phyloP scores from a whole-genome alignment of 2,888 invertebrate species.

The Lissocephala sabroskyi region DNA sequence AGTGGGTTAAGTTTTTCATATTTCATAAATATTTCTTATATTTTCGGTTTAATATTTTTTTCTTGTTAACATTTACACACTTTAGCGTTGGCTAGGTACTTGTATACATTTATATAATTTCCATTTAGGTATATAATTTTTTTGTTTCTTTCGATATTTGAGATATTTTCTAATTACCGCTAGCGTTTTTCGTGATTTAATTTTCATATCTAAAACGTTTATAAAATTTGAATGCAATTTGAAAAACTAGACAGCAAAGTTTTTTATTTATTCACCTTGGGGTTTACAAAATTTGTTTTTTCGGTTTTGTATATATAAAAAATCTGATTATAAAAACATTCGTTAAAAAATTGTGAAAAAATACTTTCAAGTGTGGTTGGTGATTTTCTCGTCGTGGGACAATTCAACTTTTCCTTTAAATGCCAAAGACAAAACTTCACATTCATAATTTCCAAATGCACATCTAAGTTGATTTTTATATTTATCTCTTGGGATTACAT shows the following conservation, averaged over 20 bases:
- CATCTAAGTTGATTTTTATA: slow-evolving; percentile 13
- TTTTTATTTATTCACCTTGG: too few relatives aligned
- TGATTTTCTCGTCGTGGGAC: background rate
- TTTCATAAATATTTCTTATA: slow-evolving; percentile 6
- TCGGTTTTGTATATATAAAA: slow-evolving; percentile 32
- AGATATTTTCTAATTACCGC: background rate
- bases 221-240: slow-evolving; percentile 61
- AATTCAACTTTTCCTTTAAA: background rate
- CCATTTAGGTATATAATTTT: too few relatives aligned
- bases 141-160: slow-evolving; percentile 1
- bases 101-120: slow-evolving; percentile 9
- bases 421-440: background rate
- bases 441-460: background rate
- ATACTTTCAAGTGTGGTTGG: slow-evolving; percentile 1
- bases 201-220: slow-evolving; percentile 27
- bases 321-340: slow-evolving; percentile 39
- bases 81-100: slow-evolving; percentile 22
- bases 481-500: slow-evolving; percentile 26
- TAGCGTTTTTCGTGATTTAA: background rate
- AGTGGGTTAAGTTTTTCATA: slow-evolving; percentile 40
- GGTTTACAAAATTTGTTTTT: slow-evolving; percentile 28
- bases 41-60: slow-evolving; percentile 9
- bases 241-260: too few relatives aligned
- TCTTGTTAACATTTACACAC: slow-evolving; percentile 9
- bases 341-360: slow-evolving; percentile 22